Percentiles rank a stretch among this genome's conserved stretches.
These are phyloP conservation scores for Pelagia noctiluca DNA, from an alignment of 30 jellyfish, hydroid and myxozoan genomes.

Conservation along the genomic window DNA sequence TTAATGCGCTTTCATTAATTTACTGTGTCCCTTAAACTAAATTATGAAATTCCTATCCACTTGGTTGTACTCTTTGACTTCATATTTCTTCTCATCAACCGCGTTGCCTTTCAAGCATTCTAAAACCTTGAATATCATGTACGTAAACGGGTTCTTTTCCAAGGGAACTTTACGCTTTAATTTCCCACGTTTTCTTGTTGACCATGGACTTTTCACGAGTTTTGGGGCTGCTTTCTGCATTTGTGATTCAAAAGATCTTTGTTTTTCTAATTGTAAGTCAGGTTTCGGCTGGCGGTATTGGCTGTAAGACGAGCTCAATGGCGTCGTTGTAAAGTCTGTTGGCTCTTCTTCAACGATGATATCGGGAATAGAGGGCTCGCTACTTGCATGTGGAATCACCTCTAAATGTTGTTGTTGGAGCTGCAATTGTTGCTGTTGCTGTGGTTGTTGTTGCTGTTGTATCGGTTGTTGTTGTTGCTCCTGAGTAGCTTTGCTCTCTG, in stretches of 20 bases:
- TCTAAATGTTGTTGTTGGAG: not conserved
- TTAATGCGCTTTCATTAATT: no score
- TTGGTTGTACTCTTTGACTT: conserved; percentile 38
- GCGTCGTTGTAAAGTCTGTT: no score
- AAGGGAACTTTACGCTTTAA: conserved; percentile 22
- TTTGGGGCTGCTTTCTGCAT: conserved; percentile 39
- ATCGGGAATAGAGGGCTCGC: no score
- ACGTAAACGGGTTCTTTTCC: conserved; percentile 83
- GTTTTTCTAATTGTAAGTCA: not conserved
- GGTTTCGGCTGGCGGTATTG: conserved; percentile 34
- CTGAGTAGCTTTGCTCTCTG: not conserved
- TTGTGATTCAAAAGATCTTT: not conserved
- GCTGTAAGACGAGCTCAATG: no score
- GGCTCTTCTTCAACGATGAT: no score
- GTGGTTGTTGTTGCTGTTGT: not conserved
- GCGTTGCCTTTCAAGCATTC: conserved; percentile 74
- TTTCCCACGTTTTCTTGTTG: conserved; percentile 82
- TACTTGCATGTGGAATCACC: not conserved
- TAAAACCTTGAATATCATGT: conserved; percentile 83
- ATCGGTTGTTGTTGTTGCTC: not conserved
- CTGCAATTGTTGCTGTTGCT: not conserved
- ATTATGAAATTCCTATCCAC: conserved; percentile 86
- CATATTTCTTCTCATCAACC: conserved; percentile 31
- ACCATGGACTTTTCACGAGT: conserved; percentile 62
- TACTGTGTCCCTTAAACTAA: conserved; percentile 8